These are phyloP conservation scores for Paedocypris sp. DNA, from an alignment of 2,113 vertebrate species.

Conservation along the genomic window DNA sequence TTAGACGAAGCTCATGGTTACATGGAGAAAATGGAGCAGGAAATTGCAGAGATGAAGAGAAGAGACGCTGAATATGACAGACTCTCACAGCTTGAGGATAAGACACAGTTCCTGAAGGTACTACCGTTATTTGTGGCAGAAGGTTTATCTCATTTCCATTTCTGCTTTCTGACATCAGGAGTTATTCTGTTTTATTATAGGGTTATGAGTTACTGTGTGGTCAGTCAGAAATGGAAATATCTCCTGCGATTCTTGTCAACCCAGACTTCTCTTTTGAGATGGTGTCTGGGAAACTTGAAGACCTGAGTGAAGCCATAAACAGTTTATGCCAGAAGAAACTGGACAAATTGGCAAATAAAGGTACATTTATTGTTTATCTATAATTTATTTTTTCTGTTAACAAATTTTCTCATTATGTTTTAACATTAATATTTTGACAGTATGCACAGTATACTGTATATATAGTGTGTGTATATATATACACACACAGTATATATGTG, in stretches of 20 bases:
- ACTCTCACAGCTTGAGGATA: constrained; percentile 25
- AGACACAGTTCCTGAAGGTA: constrained; percentile 48
- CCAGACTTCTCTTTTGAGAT: background rate
- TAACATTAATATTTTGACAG: too few relatives aligned
- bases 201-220: background rate
- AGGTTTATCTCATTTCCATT: too few relatives aligned
- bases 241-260: background rate
- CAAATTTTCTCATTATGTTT: too few relatives aligned
- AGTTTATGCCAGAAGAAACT: background rate
- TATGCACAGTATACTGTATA: too few relatives aligned
- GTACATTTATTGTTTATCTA: too few relatives aligned
- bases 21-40: constrained; percentile 18
- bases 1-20: constrained; percentile 12
- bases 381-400: too few relatives aligned
- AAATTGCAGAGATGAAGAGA: constrained; percentile 31
- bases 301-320: background rate
- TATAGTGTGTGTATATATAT: too few relatives aligned
- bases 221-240: background rate
- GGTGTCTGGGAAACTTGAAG: background rate
- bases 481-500: too few relatives aligned
- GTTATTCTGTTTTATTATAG: background rate
- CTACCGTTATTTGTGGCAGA: background rate
- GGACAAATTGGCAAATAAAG: background rate
- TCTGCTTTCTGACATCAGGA: background rate
- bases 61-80: constrained; percentile 34